phyloP scores from a whole-genome alignment of 2,113 vertebrate species.

The Oreotragus oreotragus region DNA sequence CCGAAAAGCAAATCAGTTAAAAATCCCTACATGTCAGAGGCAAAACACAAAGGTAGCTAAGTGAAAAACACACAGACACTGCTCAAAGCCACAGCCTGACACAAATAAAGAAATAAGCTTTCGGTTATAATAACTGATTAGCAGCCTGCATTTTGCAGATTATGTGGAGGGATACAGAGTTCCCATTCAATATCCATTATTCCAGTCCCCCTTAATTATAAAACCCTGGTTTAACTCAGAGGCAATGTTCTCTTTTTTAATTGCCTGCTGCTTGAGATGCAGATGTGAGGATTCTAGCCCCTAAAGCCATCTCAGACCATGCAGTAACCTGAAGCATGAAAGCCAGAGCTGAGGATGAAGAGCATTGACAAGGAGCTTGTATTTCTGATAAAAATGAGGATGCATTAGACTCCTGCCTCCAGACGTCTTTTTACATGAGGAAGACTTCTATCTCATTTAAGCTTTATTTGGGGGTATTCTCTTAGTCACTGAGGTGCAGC shows the following conservation, averaged over 20 bases:
- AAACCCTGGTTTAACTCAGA: not conserved
- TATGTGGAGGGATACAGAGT: slow-evolving; percentile 25
- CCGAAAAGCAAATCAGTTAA: slow-evolving; percentile 21
- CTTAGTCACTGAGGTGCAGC: not conserved
- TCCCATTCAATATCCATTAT: not conserved
- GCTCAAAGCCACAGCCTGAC: slow-evolving; percentile 19
- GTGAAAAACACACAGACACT: not conserved
- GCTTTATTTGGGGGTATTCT: not conserved
- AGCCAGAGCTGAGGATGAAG: not conserved
- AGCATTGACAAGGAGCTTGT: not conserved
- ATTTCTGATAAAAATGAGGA: not conserved
- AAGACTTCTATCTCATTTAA: not conserved
- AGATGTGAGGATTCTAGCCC: not conserved
- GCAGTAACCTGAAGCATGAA: not conserved
- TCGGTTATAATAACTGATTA: slow-evolving; percentile 8
- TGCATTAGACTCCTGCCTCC: not conserved
- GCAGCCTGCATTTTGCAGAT: slow-evolving; percentile 42
- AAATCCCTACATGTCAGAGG: slow-evolving; percentile 21
- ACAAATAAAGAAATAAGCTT: slow-evolving; percentile 41
- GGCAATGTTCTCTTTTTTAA: slow-evolving; percentile 25
- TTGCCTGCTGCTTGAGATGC: not conserved
- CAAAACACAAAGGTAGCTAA: slow-evolving; percentile 34
- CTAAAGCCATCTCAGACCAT: not conserved
- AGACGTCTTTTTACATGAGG: not conserved
- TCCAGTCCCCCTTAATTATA: slow-evolving; percentile 44